A percentile compares a stretch with the other conserved stretches of the same genome.
phyloP scores from a whole-genome alignment of 1,140 invertebrate genomes.

The Cecropterus lyciades region DNA sequence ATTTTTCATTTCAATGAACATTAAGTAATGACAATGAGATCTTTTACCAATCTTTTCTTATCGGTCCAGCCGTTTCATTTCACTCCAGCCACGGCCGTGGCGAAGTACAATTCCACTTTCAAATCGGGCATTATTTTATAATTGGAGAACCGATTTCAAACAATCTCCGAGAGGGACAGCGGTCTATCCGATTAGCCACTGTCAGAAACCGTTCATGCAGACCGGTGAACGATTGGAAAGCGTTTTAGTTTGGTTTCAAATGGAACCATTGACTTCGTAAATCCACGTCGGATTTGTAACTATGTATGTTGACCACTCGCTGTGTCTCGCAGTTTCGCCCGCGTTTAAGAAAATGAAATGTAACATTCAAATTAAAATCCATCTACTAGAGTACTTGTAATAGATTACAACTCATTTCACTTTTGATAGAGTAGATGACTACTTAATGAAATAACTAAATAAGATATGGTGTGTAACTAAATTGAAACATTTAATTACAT shows the following conservation, averaged over 20 bases:
- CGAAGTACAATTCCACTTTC: conserved; percentile 10
- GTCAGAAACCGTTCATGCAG: conserved; percentile 2
- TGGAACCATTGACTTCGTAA: too few relatives aligned
- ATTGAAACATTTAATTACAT: too few relatives aligned
- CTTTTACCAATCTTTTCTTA: conserved; percentile 3
- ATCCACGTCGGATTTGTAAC: too few relatives aligned
- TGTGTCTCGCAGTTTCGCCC: too few relatives aligned
- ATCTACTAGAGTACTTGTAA: too few relatives aligned
- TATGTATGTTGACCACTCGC: too few relatives aligned
- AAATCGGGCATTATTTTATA: not conserved
- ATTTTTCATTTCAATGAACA: not conserved
- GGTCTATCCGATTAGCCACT: conserved; percentile 16
- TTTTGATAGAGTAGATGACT: too few relatives aligned
- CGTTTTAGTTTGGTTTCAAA: not conserved
- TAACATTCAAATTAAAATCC: too few relatives aligned
- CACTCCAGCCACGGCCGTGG: conserved; percentile 1
- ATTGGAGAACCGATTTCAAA: conserved; percentile 9
- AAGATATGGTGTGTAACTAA: too few relatives aligned
- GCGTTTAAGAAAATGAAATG: too few relatives aligned
- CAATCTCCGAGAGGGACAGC: conserved; percentile 10
- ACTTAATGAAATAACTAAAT: too few relatives aligned
- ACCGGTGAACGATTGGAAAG: not conserved
- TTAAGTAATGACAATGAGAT: not conserved
- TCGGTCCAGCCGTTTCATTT: not conserved
- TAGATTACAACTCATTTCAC: too few relatives aligned